Conservation (phyloP, 2,888 invertebrate species). For the Eupsilia transversa region DNA sequence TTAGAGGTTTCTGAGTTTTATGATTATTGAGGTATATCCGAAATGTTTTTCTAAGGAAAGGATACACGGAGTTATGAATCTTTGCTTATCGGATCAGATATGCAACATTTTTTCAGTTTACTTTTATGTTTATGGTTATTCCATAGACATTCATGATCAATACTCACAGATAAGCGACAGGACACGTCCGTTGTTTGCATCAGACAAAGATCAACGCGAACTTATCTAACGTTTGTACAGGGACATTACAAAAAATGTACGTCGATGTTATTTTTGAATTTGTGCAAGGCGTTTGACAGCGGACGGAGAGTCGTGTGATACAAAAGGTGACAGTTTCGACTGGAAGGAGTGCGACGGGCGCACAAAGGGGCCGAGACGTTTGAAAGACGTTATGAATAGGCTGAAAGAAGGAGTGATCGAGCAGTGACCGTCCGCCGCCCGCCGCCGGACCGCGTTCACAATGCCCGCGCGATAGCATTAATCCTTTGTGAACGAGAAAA, state of each 20-base stretch:
- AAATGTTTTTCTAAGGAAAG: slow-evolving; percentile 62
- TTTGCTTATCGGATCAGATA: slow-evolving; percentile 66
- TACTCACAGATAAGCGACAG: slow-evolving; percentile 83
- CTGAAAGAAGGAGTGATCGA: slow-evolving; percentile 89
- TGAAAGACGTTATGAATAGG: slow-evolving; percentile 88
- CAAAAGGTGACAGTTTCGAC: slow-evolving; percentile 87
- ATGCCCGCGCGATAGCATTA: slow-evolving; percentile 76
- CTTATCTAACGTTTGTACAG: slow-evolving; percentile 89
- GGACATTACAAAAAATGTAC: slow-evolving; percentile 84
- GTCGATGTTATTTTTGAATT: slow-evolving; percentile 90
- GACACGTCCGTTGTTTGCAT: slow-evolving; percentile 88
- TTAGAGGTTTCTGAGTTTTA: slow-evolving; percentile 32
- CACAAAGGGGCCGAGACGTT: slow-evolving; percentile 84
- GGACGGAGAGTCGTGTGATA: slow-evolving; percentile 82
- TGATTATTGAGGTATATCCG: slow-evolving; percentile 35
- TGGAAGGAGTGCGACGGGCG: slow-evolving; percentile 81
- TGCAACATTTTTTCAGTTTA: slow-evolving; percentile 66
- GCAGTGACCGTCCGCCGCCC: slow-evolving; percentile 75
- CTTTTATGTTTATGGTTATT: slow-evolving; percentile 66
- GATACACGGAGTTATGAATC: slow-evolving; percentile 58
- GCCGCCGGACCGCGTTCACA: slow-evolving; percentile 69
- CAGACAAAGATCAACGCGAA: slow-evolving; percentile 87
- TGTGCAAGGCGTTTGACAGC: slow-evolving; percentile 90
- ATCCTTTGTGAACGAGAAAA: slow-evolving; percentile 77
- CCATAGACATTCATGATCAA: slow-evolving; percentile 80